Conservation (phyloP, 2,888 invertebrate species). For the Minunthozetes semirufus region DNA sequence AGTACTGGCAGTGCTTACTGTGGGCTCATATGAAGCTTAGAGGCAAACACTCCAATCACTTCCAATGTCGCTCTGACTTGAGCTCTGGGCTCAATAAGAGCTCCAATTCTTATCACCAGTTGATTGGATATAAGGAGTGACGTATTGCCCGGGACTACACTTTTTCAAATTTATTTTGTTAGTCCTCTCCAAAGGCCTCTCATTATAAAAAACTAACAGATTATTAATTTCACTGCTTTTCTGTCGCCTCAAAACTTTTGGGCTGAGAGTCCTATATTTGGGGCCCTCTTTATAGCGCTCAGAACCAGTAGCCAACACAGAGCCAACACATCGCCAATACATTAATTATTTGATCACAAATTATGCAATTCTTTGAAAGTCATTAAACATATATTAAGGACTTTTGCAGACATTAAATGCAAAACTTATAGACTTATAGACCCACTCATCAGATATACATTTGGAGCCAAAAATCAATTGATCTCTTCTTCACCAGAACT, state of each 20-base stretch:
- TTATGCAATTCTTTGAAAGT: neutral
- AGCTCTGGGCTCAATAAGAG: slow-evolving; percentile 16
- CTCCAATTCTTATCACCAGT: neutral
- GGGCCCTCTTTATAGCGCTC: neutral
- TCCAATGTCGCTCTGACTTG: neutral
- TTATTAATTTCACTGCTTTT: slow-evolving; percentile 14
- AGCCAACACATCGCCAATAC: neutral
- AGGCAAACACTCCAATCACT: slow-evolving; percentile 5
- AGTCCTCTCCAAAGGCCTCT: slow-evolving; percentile 1
- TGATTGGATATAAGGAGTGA: neutral
- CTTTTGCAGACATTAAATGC: neutral
- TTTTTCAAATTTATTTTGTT: neutral
- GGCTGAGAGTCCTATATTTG: neutral
- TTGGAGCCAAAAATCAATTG: too few relatives aligned
- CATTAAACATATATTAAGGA: neutral
- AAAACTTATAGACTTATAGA: neutral
- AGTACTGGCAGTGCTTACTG: neutral
- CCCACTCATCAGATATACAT: too few relatives aligned
- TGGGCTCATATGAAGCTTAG: slow-evolving; percentile 5
- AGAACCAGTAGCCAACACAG: neutral
- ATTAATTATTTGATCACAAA: neutral
- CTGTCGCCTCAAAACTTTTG: slow-evolving; percentile 10
- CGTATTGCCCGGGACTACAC: neutral
- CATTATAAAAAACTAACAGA: slow-evolving; percentile 1
- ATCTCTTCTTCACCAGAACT: too few relatives aligned